Base-by-base conservation (phyloP, 2,797 vertebrate species). In the Alcedo atthis region DNA sequence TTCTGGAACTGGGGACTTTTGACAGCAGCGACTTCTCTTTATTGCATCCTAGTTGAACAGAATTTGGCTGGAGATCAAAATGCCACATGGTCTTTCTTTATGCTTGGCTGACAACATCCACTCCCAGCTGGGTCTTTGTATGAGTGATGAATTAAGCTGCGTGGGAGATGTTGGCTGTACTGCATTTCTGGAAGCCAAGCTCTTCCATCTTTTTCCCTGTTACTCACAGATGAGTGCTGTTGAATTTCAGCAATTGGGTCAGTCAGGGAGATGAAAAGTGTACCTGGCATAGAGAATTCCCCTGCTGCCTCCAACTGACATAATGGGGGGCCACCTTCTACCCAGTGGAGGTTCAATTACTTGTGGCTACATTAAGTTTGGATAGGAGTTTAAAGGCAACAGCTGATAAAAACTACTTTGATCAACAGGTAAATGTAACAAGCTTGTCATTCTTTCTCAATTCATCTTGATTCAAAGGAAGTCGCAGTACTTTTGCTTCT, bases 71-170 rank as follows among this genome's bases (percentile, higher is more conserved):
- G 80, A 79, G 77, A 93, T 84, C 91, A 84, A 81, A 92, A 79
- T 92, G 82, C 89, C 93, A 89, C 92, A 91, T 95, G 92, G 93
- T 84, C 66, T 66, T 12, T 79, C 67, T 91, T 91, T 92, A 83
- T 81, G 93, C 85, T 92, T 93, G 91, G 80, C 92, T 95, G 89
- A 87, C 82, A 96, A 43, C 59, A 85, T 85, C 87, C 45, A 53
- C 83, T 95, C 89, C 91, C 93, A 95, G 89, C 85, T 95, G 93
- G 45, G 87, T 93, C 92, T 92, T 93, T 91, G 90, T 93, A 61
- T 61, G 49, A 90, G 83, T 86, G 69, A 90, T 91, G 80, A 91
- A 87, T 96, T 95, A 85, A 95, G 87, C 79, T 92, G 67, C 71
- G 85, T 92, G 87, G 91, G 93, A 91, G 87, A 93, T 67, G 43